Conservation (phyloP, 2,888 invertebrate species). For the Drosophila hamatofila region DNA sequence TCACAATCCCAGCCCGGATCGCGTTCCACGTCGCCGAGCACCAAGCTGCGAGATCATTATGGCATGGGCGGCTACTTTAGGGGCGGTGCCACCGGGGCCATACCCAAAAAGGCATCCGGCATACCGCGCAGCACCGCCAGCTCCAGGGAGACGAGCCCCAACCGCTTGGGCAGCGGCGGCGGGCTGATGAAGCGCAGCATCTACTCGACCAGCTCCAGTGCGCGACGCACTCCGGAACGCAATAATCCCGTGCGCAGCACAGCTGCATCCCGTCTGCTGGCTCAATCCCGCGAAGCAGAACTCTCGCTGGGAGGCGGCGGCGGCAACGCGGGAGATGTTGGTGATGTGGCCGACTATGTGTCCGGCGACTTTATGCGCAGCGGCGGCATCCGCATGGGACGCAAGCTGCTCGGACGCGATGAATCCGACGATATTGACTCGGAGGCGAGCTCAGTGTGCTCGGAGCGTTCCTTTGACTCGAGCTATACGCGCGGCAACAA, state of each 20-base stretch:
- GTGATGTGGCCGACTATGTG: slow-evolving; percentile 52
- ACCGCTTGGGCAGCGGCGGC: slow-evolving; percentile 84
- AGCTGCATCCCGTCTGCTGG: slow-evolving; percentile 93
- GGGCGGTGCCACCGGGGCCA: slow-evolving; percentile 85
- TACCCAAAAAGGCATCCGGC: slow-evolving; percentile 89
- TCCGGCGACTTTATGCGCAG: slow-evolving; percentile 76
- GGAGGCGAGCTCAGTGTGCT: slow-evolving; percentile 98
- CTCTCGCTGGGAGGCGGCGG: slow-evolving; percentile 92
- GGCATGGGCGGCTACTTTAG: slow-evolving; percentile 75
- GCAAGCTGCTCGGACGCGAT: slow-evolving; percentile 88
- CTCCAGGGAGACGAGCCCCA: slow-evolving; percentile 89
- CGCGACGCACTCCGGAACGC: slow-evolving; percentile 85
- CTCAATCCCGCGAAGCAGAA: slow-evolving; percentile 95
- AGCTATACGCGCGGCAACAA: slow-evolving; percentile 90
- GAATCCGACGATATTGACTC: slow-evolving; percentile 91
- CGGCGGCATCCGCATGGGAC: slow-evolving; percentile 88
- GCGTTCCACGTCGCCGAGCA: slow-evolving; percentile 96
- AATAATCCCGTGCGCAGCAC: slow-evolving; percentile 87
- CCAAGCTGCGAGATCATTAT: slow-evolving; percentile 90
- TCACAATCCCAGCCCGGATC: slow-evolving; percentile 98
- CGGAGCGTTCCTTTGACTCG: slow-evolving; percentile 94
- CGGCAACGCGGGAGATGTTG: slow-evolving; percentile 87
- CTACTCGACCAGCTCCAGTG: slow-evolving; percentile 73
- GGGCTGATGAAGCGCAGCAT: slow-evolving; percentile 84
- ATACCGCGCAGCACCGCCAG: slow-evolving; percentile 90